phyloP scores from a whole-genome alignment of 2,113 vertebrate species.

The Mungos mungo region DNA sequence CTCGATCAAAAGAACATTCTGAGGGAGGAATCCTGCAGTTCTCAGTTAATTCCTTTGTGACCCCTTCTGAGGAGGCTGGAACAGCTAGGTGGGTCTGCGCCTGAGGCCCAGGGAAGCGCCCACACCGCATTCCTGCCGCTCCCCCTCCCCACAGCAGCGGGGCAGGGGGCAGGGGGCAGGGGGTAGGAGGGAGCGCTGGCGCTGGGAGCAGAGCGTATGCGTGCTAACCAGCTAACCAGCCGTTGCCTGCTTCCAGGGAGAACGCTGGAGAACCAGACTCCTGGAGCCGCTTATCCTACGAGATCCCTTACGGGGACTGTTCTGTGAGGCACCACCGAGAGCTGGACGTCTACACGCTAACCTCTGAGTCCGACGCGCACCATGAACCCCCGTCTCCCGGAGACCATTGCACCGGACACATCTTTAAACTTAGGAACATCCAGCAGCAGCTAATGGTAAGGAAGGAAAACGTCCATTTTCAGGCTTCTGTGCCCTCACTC shows the following conservation, averaged over 20 bases:
- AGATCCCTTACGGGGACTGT: conserved; percentile 82
- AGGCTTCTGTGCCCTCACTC: background rate
- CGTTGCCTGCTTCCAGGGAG: conserved; percentile 82
- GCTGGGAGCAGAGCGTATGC: background rate
- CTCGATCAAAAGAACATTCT: background rate
- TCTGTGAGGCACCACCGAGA: conserved; percentile 88
- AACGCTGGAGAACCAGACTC: conserved; percentile 80
- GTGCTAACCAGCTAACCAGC: conserved; percentile 48
- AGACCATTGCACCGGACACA: conserved; percentile 65
- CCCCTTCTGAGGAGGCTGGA: background rate
- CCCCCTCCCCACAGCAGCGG: background rate
- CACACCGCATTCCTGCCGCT: background rate
- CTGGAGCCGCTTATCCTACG: conserved; percentile 84
- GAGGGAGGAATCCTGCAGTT: background rate
- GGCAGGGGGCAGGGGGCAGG: background rate
- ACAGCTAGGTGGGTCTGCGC: background rate
- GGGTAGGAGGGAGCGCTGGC: background rate
- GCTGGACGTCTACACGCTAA: conserved; percentile 91
- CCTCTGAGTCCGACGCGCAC: conserved; percentile 76
- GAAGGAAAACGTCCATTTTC: background rate
- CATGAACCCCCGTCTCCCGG: conserved; percentile 6
- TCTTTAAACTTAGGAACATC: conserved; percentile 82
- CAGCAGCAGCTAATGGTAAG: conserved; percentile 84
- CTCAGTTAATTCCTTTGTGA: conserved; percentile 19
- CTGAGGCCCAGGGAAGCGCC: background rate